Conservation (phyloP, 30 jellyfish, hydroid and myxozoan species). For the Pelagia noctiluca region DNA sequence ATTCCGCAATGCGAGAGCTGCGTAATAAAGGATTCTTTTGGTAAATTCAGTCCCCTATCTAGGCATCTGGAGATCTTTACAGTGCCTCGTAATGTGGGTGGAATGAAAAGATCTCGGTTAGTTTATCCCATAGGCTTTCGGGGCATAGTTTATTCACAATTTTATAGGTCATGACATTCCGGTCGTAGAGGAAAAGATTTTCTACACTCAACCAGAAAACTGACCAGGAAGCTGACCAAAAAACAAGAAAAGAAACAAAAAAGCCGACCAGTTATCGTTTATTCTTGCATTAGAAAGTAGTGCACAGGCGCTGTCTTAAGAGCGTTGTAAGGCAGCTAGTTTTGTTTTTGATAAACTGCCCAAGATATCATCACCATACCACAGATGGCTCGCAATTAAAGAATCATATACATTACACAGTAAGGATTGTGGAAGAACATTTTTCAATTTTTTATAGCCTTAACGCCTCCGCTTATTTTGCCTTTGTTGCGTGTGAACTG, state of each 20-base stretch:
- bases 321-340: slow-evolving; percentile 46
- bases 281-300: slow-evolving; percentile 31
- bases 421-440: slow-evolving; percentile 26
- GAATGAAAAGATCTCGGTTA: slow-evolving; percentile 25
- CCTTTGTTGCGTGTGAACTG: slow-evolving; percentile 40
- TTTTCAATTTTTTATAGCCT: slow-evolving; percentile 45
- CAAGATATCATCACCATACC: slow-evolving; percentile 29
- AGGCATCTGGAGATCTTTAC: too few species aligned
- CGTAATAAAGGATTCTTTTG: too few species aligned
- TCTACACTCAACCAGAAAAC: slow-evolving; percentile 44
- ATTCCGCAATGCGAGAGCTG: slow-evolving; percentile 17
- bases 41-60: too few species aligned
- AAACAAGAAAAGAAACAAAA: too few species aligned
- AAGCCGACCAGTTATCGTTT: slow-evolving; percentile 44
- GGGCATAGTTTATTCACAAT: too few species aligned
- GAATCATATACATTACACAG: slow-evolving; percentile 40
- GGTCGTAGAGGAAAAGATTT: slow-evolving; percentile 19
- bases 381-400: slow-evolving; percentile 39
- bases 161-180: too few species aligned
- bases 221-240: too few species aligned
- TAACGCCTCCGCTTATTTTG: slow-evolving; percentile 49
- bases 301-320: slow-evolving; percentile 42
- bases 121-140: too few species aligned
- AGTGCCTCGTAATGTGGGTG: slow-evolving; percentile 31
- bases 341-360: slow-evolving; percentile 19